Conservation (phyloP, 2,888 invertebrate species). For the Cerastoderma edule region DNA sequence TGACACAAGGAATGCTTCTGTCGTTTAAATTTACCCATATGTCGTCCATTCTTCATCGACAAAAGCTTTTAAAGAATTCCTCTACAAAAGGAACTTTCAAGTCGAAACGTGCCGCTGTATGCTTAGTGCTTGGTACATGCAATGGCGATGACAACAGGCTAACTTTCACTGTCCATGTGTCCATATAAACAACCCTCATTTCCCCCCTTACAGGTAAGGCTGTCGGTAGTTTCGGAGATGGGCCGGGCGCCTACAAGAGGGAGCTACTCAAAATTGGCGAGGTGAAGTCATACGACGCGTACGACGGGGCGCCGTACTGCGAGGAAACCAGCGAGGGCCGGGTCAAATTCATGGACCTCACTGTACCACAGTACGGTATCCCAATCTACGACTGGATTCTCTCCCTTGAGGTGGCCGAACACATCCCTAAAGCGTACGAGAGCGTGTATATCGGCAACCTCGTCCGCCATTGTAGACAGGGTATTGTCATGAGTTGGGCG, state of each 20-base stretch:
- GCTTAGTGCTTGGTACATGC: too few species aligned
- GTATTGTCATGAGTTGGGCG: slow-evolving; percentile 68
- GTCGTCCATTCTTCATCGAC: too few species aligned
- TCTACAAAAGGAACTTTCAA: too few species aligned
- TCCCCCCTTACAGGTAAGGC: slow-evolving; percentile 46
- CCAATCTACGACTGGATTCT: slow-evolving; percentile 67
- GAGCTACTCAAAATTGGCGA: slow-evolving; percentile 49
- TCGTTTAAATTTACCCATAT: too few species aligned
- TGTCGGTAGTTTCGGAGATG: slow-evolving; percentile 69
- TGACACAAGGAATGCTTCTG: too few species aligned
- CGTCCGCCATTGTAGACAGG: slow-evolving; percentile 58
- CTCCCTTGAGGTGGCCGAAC: slow-evolving; percentile 68
- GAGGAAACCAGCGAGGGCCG: slow-evolving; percentile 60
- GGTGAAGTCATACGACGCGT: slow-evolving; percentile 58
- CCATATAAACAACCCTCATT: too few species aligned
- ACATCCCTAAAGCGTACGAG: slow-evolving; percentile 64
- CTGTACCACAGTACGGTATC: slow-evolving; percentile 65
- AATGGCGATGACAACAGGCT: too few species aligned
- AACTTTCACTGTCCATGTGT: too few species aligned
- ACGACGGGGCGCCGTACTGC: slow-evolving; percentile 66
- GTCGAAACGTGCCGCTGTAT: too few species aligned
- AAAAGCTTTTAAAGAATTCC: too few species aligned
- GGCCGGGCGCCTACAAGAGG: slow-evolving; percentile 64
- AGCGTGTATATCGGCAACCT: slow-evolving; percentile 62
- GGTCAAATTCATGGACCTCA: slow-evolving; percentile 65